These are phyloP conservation scores for Ichneumoninae sp. DNA, from an alignment of 2,888 invertebrate genomes.

Conservation along the genomic window DNA sequence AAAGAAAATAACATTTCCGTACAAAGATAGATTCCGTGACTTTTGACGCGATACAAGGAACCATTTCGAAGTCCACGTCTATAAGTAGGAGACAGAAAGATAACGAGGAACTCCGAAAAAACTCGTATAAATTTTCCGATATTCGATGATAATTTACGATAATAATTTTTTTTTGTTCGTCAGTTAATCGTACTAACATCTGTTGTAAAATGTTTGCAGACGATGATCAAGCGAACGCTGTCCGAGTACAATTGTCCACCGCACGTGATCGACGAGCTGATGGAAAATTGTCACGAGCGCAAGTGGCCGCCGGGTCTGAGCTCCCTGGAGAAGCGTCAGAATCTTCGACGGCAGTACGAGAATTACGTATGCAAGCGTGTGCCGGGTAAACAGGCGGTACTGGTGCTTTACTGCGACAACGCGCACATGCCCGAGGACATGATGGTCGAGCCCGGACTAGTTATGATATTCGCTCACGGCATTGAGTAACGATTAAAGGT, in stretches of 20 bases:
- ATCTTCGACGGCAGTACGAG: constrained; percentile 96
- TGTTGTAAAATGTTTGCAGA: constrained; percentile 85
- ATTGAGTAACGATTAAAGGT: constrained; percentile 87
- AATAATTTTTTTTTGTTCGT: not conserved
- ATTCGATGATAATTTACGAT: not conserved
- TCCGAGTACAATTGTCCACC: constrained; percentile 97
- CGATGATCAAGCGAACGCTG: constrained; percentile 96
- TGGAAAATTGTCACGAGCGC: constrained; percentile 98
- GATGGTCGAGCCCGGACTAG: constrained; percentile 97
- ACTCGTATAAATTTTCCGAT: not conserved
- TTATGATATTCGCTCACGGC: constrained; percentile 99
- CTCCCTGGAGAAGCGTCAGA: constrained; percentile 96
- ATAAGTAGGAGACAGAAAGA: too few species aligned
- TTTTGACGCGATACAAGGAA: too few species aligned
- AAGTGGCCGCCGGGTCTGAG: constrained; percentile 97
- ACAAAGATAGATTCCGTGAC: too few species aligned
- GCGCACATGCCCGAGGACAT: constrained; percentile 97
- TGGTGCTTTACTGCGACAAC: constrained; percentile 97
- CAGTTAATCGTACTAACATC: too few species aligned
- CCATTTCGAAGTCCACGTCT: too few species aligned
- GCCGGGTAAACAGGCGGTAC: constrained; percentile 97
- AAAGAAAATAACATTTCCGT: too few species aligned
- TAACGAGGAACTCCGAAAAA: too few species aligned
- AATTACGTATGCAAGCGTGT: constrained; percentile 97
- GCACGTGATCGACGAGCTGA: constrained; percentile 96